phyloP scores from a whole-genome alignment of 2,113 vertebrate genomes.

The Castor canadensis region DNA sequence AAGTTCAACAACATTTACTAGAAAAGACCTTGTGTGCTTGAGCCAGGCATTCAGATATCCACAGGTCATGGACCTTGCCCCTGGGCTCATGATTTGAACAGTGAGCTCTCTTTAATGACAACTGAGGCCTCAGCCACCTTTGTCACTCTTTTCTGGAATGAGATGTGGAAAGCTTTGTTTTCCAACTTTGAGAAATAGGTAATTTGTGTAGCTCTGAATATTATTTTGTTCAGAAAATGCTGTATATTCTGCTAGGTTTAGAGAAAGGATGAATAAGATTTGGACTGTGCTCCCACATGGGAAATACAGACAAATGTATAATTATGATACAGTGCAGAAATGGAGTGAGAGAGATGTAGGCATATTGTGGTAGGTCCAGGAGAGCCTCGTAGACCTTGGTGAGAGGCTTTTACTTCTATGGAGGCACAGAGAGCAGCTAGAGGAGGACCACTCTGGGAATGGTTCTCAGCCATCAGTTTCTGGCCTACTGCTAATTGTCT shows the following conservation, averaged over 20 bases:
- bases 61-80: background rate
- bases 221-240: slow-evolving; percentile 8
- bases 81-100: background rate
- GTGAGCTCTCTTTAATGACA: background rate
- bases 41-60: background rate
- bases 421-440: background rate
- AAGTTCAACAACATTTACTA: background rate
- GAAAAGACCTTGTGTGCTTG: background rate
- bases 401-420: background rate
- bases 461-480: background rate
- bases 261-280: background rate
- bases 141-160: slow-evolving; percentile 31
- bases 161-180: slow-evolving; percentile 27
- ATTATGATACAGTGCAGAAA: background rate
- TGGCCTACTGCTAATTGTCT: background rate
- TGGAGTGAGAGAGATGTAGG: background rate
- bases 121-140: background rate
- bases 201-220: slow-evolving; percentile 15
- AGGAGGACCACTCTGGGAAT: background rate
- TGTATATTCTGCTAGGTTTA: background rate
- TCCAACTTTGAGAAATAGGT: background rate
- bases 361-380: background rate
- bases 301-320: background rate
- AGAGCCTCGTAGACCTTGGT: background rate
- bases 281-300: background rate